Evolutionary conservation across 2,797 vertebrate genomes (phyloP).

Genomic region (Micropoecilia bifurca): DNA sequence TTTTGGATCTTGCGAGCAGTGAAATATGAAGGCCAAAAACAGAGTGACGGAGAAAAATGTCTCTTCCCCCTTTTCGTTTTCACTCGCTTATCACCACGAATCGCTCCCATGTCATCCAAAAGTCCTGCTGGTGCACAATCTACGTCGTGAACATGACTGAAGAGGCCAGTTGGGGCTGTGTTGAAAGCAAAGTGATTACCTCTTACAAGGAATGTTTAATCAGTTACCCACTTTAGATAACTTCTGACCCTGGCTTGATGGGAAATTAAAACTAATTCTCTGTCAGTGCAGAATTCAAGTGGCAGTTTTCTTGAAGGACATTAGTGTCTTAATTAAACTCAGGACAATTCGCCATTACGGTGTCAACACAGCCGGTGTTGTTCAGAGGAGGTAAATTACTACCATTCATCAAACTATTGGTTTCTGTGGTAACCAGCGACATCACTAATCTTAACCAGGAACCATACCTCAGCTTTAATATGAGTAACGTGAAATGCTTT

Average conservation of each 20-base stretch:
- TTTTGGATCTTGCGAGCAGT: constrained; percentile 24
- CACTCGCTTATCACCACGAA: constrained; percentile 51
- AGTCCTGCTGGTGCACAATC: constrained; percentile 18
- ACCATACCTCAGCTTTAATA: constrained; percentile 16
- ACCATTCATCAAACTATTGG: constrained; percentile 37
- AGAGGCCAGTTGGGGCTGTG: constrained; percentile 22
- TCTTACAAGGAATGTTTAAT: constrained; percentile 67
- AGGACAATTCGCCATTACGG: constrained; percentile 40
- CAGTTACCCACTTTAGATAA: constrained; percentile 71
- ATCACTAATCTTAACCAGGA: constrained; percentile 24
- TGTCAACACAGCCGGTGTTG: constrained; percentile 39
- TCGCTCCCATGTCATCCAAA: constrained; percentile 41
- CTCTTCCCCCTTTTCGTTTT: constrained; percentile 12
- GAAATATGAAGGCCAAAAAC: constrained; percentile 68
- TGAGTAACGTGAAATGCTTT: constrained; percentile 6
- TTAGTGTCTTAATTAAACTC: constrained; percentile 63
- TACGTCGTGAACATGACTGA: constrained; percentile 28
- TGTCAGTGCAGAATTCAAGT: constrained; percentile 44
- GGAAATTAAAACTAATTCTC: constrained; percentile 70
- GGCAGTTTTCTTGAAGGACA: constrained; percentile 68
- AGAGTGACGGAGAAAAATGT: constrained; percentile 69
- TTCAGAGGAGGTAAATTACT: constrained; percentile 52
- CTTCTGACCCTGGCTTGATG: constrained; percentile 64
- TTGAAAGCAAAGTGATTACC: constrained; percentile 65
- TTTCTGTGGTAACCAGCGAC: constrained; percentile 41